phyloP scores from a whole-genome alignment of 2,113 vertebrate genomes.

The Eulemur macaco region DNA sequence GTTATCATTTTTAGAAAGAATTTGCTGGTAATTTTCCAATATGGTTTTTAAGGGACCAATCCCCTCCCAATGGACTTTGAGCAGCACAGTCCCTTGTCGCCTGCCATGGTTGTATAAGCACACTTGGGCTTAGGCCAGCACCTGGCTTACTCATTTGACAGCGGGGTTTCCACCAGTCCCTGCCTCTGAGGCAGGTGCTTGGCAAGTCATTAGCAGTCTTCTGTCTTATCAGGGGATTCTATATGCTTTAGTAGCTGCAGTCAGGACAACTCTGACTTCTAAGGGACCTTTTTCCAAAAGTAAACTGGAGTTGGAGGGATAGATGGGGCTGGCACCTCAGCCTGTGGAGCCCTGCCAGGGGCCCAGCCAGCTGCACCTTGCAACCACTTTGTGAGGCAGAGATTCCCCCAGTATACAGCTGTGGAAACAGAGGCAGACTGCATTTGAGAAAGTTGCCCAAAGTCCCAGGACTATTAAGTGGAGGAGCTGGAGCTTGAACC shows the following conservation, averaged over 20 bases:
- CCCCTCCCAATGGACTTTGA: neutral
- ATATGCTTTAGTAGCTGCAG: neutral
- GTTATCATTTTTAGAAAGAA: slow-evolving; percentile 42
- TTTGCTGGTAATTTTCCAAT: slow-evolving; percentile 39
- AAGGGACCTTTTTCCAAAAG: neutral
- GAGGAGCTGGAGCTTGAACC: neutral
- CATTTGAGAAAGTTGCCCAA: neutral
- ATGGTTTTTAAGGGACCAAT: slow-evolving; percentile 28
- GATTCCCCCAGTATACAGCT: neutral
- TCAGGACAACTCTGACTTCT: neutral
- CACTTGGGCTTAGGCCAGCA: neutral
- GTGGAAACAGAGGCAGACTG: neutral
- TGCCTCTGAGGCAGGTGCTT: neutral
- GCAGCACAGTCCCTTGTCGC: neutral
- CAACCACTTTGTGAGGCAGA: neutral
- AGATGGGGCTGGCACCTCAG: neutral
- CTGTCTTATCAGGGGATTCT: slow-evolving; percentile 1
- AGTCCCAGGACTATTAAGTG: neutral
- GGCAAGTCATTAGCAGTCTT: neutral
- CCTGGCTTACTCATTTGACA: neutral
- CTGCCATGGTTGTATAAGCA: neutral
- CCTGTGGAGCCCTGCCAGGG: neutral
- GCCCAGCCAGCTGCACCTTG: neutral
- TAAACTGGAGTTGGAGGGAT: neutral
- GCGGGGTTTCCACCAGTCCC: neutral